These are phyloP conservation scores for Papilio polytes DNA, from an alignment of 1,140 invertebrate species.

Conservation along the genomic window DNA sequence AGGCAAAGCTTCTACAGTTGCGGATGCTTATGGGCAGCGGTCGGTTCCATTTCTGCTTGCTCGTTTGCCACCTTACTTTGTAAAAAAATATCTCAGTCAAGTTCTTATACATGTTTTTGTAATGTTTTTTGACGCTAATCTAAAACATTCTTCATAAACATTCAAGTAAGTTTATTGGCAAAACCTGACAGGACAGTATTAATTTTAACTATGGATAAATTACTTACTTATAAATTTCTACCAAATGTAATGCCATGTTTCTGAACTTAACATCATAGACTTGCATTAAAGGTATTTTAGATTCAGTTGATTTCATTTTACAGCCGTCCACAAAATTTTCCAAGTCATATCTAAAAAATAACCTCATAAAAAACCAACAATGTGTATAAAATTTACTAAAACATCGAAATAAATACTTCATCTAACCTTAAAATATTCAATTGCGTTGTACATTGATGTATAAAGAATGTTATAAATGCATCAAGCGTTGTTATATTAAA, in stretches of 20 bases:
- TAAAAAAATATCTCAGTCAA: no score
- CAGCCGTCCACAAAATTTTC: constrained; percentile 52
- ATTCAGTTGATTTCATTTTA: constrained; percentile 48
- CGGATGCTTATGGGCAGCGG: no score
- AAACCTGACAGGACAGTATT: no score
- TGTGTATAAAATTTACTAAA: no score
- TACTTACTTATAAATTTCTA: constrained; percentile 62
- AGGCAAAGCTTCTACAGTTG: no score
- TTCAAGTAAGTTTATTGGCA: no score
- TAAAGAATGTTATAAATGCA: constrained; percentile 56
- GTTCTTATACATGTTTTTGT: no score
- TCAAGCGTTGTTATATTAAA: constrained; percentile 64
- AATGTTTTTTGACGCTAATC: no score
- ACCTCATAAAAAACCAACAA: no score
- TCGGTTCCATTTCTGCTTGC: no score
- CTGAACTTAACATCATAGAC: constrained; percentile 52
- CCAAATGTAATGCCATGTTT: constrained; percentile 59
- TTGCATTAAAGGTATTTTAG: constrained; percentile 39
- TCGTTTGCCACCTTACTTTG: no score
- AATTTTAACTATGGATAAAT: not conserved
- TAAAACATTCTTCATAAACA: no score
- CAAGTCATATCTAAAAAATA: constrained; percentile 56
- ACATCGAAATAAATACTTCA: not conserved
- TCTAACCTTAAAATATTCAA: constrained; percentile 62
- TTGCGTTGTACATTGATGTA: constrained; percentile 65